These are phyloP conservation scores for Irena cyanogastra DNA, from an alignment of 2,113 vertebrate genomes.

Conservation along the genomic window DNA sequence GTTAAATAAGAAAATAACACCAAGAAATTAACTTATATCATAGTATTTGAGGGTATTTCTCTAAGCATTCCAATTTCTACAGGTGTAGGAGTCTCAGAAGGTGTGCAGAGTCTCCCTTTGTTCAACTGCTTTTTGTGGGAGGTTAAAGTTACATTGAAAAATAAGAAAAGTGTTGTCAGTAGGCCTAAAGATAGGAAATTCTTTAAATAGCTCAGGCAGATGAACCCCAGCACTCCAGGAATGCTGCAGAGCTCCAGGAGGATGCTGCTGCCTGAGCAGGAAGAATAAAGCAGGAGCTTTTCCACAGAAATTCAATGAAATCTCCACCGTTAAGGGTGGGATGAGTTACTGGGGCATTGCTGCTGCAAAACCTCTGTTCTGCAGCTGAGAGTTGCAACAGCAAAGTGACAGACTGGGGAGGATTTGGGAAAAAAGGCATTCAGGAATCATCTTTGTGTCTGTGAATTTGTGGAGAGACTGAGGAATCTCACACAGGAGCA, in stretches of 20 bases:
- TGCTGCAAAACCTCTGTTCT: neutral
- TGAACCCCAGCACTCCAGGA: neutral
- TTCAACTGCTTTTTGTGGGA: neutral
- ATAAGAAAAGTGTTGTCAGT: neutral
- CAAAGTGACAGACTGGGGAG: neutral
- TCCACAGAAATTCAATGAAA: neutral
- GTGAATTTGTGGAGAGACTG: neutral
- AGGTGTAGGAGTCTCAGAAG: neutral
- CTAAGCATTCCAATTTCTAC: neutral
- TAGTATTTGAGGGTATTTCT: neutral
- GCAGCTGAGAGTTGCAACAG: neutral
- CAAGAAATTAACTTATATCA: neutral
- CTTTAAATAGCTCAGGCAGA: neutral
- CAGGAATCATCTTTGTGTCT: neutral
- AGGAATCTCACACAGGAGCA: neutral
- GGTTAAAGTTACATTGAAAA: neutral
- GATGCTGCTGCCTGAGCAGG: neutral
- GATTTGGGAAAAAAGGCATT: neutral
- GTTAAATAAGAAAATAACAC: neutral
- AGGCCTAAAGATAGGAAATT: neutral
- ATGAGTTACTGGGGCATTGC: neutral
- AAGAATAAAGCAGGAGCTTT: neutral
- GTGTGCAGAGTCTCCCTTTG: neutral
- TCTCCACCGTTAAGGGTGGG: accelerated
- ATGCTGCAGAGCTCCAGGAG: neutral